phyloP scores from a whole-genome alignment of 2,113 vertebrate species.

The Vidua chalybeata region DNA sequence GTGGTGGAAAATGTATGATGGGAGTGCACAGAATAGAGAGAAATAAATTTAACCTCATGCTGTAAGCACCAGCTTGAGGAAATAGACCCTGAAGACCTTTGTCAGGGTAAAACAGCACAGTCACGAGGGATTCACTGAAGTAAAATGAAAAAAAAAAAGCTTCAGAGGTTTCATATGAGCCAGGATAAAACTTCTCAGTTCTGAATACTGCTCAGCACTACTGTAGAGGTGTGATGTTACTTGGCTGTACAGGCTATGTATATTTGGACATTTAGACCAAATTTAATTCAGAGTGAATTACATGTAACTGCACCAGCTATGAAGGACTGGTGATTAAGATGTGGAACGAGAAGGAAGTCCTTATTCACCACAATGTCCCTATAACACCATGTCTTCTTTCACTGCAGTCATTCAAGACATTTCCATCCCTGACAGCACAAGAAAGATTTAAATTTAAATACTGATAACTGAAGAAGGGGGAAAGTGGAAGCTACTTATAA shows the following conservation, averaged over 20 bases:
- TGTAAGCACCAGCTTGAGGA: not conserved
- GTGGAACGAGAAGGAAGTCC: not conserved
- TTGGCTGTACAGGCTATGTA: not conserved
- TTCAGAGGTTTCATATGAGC: not conserved
- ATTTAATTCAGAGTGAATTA: not conserved
- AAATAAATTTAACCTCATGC: not conserved
- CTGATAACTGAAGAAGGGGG: not conserved
- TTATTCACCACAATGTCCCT: not conserved
- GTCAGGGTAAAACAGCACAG: not conserved
- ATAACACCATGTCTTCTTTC: not conserved
- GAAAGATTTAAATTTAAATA: not conserved
- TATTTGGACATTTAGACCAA: not conserved
- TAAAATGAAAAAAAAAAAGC: not conserved
- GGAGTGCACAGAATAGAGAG: not conserved
- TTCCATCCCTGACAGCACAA: not conserved
- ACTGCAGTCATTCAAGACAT: not conserved
- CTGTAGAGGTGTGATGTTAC: not conserved
- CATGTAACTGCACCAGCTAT: fast-evolving
- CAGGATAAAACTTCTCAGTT: not conserved
- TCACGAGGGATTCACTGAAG: not conserved
- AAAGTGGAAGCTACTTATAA: not conserved
- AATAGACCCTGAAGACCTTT: not conserved
- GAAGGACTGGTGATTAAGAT: not conserved
- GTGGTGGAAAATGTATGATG: not conserved
- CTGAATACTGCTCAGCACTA: not conserved